Base-by-base conservation (phyloP, 2,888 invertebrate species). In the Ceraclea dissimilis region DNA sequence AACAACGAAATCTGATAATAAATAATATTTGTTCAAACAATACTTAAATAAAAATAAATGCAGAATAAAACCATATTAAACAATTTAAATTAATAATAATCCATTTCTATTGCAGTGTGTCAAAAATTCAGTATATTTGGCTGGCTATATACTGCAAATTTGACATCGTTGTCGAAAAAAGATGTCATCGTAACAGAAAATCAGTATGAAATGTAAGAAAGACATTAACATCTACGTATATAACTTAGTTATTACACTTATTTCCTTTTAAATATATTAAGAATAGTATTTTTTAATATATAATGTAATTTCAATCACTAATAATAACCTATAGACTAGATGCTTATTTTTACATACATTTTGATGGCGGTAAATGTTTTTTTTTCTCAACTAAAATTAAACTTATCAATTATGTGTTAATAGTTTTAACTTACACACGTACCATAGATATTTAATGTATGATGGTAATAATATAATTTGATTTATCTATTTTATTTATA, bases 81-180 rank as follows among this genome's bases (percentile, higher is more conserved):
- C 10, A 26, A 26, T n/a, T n/a, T n/a, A 26, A 26, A 43, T 43
- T 43, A 43, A 8, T 43, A 16, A 17, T 8, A 46, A 46, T 18
- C 18, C 46, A 4, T 10, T 5, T 46, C 20, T 46, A 46, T 46
- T 46, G 18, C 13, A 19, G 20, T 31, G 54, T 54, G 49, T 54
- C 54, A 54, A 54, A 48, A 49, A 54, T 49, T 26, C 54, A 54
- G 26, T 54, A 49, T 54, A 54, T 54, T 39, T 54, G 54, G 54
- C 54, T 54, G 54, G 54, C 22, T 39, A 54, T 49, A 54, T 49
- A 54, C 49, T 54, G 54, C 18, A 54, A 34, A 49, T 49, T 43
- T 54, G 54, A 54, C 54, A 54, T 49, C 49, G 19, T 2, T 4
- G 4, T 16, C 13, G 5, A 4, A 46, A 46, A 46, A 46, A 46